Conservation (phyloP, 2,888 invertebrate genomes). For the Isoperla grammatica region DNA sequence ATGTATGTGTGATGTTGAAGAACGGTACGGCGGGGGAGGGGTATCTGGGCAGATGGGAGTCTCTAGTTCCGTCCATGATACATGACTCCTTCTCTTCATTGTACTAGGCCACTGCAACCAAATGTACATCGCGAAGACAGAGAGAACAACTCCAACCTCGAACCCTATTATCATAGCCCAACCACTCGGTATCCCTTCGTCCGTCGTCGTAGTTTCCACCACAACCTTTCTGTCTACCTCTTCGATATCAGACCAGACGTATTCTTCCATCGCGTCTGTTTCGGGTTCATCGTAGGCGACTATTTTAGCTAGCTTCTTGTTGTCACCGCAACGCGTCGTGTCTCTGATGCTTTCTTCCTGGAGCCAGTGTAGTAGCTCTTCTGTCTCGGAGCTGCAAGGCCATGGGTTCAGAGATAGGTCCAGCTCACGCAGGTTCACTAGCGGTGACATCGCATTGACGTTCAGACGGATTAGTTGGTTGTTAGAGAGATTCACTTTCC, state of each 20-base stretch:
- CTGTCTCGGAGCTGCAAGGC: slow-evolving; percentile 48
- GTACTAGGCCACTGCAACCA: slow-evolving; percentile 7
- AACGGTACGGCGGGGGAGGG: slow-evolving; percentile 25
- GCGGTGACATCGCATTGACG: slow-evolving; percentile 45
- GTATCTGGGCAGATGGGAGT: slow-evolving; percentile 20
- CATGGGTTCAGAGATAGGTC: slow-evolving; percentile 53
- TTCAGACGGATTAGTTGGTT: slow-evolving; percentile 55
- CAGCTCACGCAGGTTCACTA: slow-evolving; percentile 48
- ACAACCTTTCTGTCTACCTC: slow-evolving; percentile 31
- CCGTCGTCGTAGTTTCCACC: slow-evolving; percentile 21
- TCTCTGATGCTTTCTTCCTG: slow-evolving; percentile 44
- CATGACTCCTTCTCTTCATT: not conserved
- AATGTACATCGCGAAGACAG: slow-evolving; percentile 12
- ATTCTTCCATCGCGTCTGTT: slow-evolving; percentile 9
- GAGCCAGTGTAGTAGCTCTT: slow-evolving; percentile 45
- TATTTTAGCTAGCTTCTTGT: slow-evolving; percentile 43
- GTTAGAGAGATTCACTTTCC: slow-evolving; percentile 53
- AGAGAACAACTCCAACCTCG: slow-evolving; percentile 19
- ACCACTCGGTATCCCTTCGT: slow-evolving; percentile 21
- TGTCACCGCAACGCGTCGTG: slow-evolving; percentile 48
- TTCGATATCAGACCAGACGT: slow-evolving; percentile 19
- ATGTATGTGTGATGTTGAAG: too few relatives aligned
- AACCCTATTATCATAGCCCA: slow-evolving; percentile 24
- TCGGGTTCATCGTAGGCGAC: slow-evolving; percentile 36
- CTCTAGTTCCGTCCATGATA: slow-evolving; percentile 15